Base-by-base conservation (phyloP, 2,797 vertebrate species). In the Squalus acanthias region DNA sequence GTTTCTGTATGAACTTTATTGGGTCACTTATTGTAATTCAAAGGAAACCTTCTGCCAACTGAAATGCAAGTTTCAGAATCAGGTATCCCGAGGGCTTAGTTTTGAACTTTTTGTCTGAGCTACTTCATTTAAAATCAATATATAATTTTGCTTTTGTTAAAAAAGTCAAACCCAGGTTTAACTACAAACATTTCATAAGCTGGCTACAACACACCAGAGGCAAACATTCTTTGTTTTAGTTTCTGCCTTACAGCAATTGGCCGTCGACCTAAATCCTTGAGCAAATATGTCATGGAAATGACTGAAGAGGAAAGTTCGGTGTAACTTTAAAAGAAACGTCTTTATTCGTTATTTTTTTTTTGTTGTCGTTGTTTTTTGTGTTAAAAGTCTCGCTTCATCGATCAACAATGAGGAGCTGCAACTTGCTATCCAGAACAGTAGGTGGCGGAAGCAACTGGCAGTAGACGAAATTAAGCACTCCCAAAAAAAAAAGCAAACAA, bases 371-470 rank as follows among this genome's bases (percentile, higher is more conserved):
- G 39, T 39, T 39, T 70, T 94, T 70, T 69, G 39, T 46, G 50
- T 95, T 95, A 95, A 95, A 95, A 95, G 93, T 95, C 94, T 95
- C 94, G 94, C 94, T 76, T 95, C 94, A 95, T 95, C 70, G 94
- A 76, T 95, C 94, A 74, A 95, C 94, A 95, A 95, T 95, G 94
- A 72, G 93, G 69, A 95, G 69, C 53, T 74, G 94, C 50, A 60
- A 72, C 17, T 95, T 29, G 29, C 94, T 74, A 57, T 74, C 94
- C 46, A 17, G 46, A n/a, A 33, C 94, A 95, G 69, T 15, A 60
- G 70, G 94, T 72, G 94, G 94, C 69, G 94, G 94, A 7, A 74
- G 94, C 94, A 95, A 95, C 46, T 46, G 72, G 94, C 70, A 74
- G 70, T 74, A 76, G 94, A 76, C 94, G 69, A 95, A 95, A 95